Base-by-base conservation (phyloP, 2,888 invertebrate species). In the Ochropleura plecta region DNA sequence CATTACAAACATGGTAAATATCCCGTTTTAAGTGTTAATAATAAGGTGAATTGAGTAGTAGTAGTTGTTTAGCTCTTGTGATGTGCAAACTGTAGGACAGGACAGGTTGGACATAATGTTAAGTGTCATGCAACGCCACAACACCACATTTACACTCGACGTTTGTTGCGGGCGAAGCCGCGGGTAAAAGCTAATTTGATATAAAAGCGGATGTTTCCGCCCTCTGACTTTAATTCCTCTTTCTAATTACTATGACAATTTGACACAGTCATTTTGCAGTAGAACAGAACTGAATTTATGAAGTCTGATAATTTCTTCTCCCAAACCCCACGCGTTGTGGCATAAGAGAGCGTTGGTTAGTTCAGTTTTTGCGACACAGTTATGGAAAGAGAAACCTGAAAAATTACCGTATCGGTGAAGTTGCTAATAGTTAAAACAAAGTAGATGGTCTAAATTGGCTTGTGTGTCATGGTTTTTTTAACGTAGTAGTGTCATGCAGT, bases 381-480 rank as follows among this genome's bases (percentile, higher is more conserved):
- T 76, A 67, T 70, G 70, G 67, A 64, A 81, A 81, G 79, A 76
- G 84, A 86, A 87, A 87, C 78, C 79, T 84, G 82, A 86, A 86
- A 85, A 84, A 77, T 40, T 53, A 70, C 78, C 78, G 66, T 76
- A 81, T 65, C 46, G 60, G 78, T 70, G 53, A 71, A 79, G 49
- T 78, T 76, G 82, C 82, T 87, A 88, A 88, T 84, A 73, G 76
- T 62, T 49, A 75, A 64, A 84, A 84, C 88, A 85, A 84, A 67
- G 82, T 79, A 63, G 68, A 73, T 70, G 72, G 30, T 86, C 78
- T 73, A 79, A 87, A 79, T 83, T 78, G 76, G 66, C 73, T 74
- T 70, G 68, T 87, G 82, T 88, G 88, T 88, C 88, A 88, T 83
- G 77, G 80, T 82, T 83, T 85, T 30, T 76, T 64, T 80, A 72